Base-by-base conservation (phyloP, 2,797 vertebrate species). In the Sebastes baramenuke region DNA sequence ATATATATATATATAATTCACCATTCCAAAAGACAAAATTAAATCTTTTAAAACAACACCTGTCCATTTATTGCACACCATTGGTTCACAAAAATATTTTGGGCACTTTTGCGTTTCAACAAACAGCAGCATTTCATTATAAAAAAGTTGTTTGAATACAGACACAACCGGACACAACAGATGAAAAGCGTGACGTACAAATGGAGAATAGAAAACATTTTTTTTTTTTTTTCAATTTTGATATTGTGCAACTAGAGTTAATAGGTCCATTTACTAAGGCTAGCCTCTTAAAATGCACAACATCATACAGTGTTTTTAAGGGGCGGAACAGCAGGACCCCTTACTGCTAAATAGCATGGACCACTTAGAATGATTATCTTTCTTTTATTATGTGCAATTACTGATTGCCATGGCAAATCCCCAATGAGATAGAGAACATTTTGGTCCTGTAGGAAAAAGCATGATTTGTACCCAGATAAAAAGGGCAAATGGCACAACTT, bases 1-100 rank as follows among this genome's bases (percentile, higher is more conserved):
- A 65, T 80, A 66, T 34, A 61, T 46, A 61, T 56, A 22, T 61
- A 58, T 87, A 27, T 82, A 71, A 72, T 72, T 88, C 80, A 83
- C 77, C 56, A 82, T 80, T 85, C 79, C 71, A 20, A 88, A 86
- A 86, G 80, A 91, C 72, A 86, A 87, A 90, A 90, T 81, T 36
- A 69, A 85, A 89, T 88, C 75, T 77, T 87, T 91, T 42, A 86
- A 90, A 92, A 94, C 91, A 79, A 90, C 90, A 93, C 87, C 82
- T 77, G 87, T 94, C 90, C 83, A 94, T 93, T 94, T 95, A 95
- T 95, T 95, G 95, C 94, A 95, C 95, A 94, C 92, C 80, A 92
- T 92, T 66, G 80, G 81, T 91, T 95, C 93, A 94, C 94, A 93
- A 95, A 94, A 95, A 95, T 92, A 93, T 90, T 92, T 88, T 92